Evolutionary conservation across 2,113 vertebrate species (phyloP).

Genomic region (Macroglossus sobrinus): DNA sequence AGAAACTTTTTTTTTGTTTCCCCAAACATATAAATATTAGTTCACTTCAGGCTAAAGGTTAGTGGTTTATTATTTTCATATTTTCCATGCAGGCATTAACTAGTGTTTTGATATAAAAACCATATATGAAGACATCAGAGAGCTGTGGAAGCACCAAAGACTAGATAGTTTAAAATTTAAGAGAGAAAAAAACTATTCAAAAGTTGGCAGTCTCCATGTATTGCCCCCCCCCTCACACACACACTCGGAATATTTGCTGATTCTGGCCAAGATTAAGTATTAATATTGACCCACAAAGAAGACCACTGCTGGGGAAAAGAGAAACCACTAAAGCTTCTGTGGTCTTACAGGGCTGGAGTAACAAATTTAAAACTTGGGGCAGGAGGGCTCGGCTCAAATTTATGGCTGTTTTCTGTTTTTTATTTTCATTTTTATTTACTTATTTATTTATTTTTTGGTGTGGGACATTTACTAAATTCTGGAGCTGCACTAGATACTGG

Average conservation of each 20-base stretch:
- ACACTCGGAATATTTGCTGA: background rate
- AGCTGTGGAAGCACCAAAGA: background rate
- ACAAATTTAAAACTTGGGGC: background rate
- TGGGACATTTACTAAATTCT: background rate
- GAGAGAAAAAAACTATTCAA: background rate
- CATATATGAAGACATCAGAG: background rate
- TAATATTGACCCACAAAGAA: background rate
- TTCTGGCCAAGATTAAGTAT: background rate
- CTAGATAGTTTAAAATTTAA: background rate
- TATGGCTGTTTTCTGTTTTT: background rate
- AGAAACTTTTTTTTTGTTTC: background rate
- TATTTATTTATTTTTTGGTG: background rate
- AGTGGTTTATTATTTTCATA: background rate
- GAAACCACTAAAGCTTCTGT: background rate
- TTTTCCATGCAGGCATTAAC: background rate
- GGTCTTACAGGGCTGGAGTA: background rate
- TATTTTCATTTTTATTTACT: too few relatives aligned
- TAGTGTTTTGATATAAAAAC: background rate
- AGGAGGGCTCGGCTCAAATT: background rate
- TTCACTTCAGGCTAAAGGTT: background rate
- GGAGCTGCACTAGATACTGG: background rate
- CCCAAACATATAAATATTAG: background rate
- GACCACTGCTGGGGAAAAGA: background rate
- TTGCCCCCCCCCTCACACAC: too few relatives aligned
- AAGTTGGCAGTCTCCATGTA: background rate